A percentile compares a stretch with the other conserved stretches of the same genome.
Conservation (phyloP, 2,797 vertebrate genomes). For the Rhinichthys osculus region DNA sequence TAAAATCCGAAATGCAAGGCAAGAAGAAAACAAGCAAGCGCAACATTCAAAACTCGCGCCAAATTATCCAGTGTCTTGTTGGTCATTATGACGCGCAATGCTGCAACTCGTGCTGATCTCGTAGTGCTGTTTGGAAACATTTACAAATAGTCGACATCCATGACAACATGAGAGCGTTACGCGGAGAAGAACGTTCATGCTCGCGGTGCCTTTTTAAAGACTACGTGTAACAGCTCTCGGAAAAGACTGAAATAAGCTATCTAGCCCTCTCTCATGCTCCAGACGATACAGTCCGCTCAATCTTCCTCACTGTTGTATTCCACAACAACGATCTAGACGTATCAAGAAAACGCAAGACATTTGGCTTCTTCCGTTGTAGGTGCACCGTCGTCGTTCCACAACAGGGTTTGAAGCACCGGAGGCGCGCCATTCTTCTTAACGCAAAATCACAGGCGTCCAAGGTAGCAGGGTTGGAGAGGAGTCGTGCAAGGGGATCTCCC, state of each 20-base stretch:
- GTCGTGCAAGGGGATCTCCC: constrained; percentile 70
- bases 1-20: background rate
- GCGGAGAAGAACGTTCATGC: background rate
- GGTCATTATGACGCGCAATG: constrained; percentile 42
- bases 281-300: constrained; percentile 59
- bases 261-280: constrained; percentile 63
- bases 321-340: constrained; percentile 42
- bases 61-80: constrained; percentile 47
- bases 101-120: constrained; percentile 1
- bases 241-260: constrained; percentile 51
- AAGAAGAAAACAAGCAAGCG: constrained; percentile 15
- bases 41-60: constrained; percentile 59
- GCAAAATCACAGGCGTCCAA: constrained; percentile 67
- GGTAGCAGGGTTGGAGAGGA: constrained; percentile 79
- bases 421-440: constrained; percentile 58
- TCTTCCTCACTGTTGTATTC: constrained; percentile 59
- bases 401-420: constrained; percentile 31
- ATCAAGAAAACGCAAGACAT: constrained; percentile 39
- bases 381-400: constrained; percentile 31
- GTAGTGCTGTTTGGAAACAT: constrained; percentile 33
- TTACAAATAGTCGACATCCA: constrained; percentile 35
- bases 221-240: constrained; percentile 9
- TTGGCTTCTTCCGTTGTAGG: constrained; percentile 38
- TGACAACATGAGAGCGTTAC: constrained; percentile 6
- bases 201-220: constrained; percentile 9